A percentile compares a stretch with the other conserved stretches of the same genome.
Conservation (phyloP, 2,797 vertebrate species). For the Sebastes cheni region DNA sequence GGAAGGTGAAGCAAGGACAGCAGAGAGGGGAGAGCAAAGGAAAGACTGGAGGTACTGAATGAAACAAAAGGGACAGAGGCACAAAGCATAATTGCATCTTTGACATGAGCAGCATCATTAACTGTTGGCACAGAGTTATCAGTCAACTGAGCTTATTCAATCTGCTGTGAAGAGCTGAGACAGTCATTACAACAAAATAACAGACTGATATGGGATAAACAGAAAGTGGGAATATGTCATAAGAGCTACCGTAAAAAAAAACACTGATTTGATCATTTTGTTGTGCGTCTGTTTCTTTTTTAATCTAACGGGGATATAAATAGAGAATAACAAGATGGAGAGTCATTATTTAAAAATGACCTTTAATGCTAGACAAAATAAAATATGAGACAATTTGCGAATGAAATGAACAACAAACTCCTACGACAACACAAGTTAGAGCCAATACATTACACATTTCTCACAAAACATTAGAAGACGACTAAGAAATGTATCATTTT, state of each 20-base stretch:
- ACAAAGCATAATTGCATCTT: conserved; percentile 42
- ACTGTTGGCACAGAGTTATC: conserved; percentile 40
- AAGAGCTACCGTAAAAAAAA: not conserved
- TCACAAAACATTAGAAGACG: not conserved
- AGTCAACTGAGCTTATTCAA: conserved; percentile 39
- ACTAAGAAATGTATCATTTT: not conserved
- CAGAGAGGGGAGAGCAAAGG: conserved; percentile 11
- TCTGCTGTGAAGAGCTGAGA: conserved; percentile 33
- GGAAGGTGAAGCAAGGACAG: conserved; percentile 27
- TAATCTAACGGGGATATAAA: not conserved
- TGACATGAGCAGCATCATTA: conserved; percentile 45
- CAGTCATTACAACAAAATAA: conserved; percentile 26
- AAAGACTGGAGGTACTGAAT: not conserved
- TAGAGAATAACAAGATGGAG: not conserved
- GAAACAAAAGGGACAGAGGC: conserved; percentile 46
- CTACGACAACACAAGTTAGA: not conserved
- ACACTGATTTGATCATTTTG: not conserved
- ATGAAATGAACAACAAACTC: not conserved
- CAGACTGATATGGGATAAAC: conserved; percentile 5
- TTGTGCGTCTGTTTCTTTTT: not conserved
- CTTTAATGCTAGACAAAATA: not conserved
- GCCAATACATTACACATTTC: not conserved
- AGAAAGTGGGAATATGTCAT: not conserved
- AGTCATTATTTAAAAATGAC: not conserved
- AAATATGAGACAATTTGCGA: not conserved